Evolutionary conservation across 1,140 invertebrate genomes (phyloP), one percentile per base, ranked within the genome.

Genomic region (Eurytemora carolleeae): DNA sequence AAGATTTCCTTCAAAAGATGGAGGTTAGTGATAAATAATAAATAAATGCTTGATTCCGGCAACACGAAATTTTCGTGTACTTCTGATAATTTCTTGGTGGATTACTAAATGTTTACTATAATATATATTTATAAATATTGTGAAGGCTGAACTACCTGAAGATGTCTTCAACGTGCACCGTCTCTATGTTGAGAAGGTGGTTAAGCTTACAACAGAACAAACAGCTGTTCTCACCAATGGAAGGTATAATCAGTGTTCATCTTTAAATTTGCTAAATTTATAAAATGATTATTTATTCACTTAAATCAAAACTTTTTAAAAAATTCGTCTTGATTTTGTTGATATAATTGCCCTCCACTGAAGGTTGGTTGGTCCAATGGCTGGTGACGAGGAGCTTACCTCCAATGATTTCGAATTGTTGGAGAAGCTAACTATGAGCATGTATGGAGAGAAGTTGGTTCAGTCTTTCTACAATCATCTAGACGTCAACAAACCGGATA

Each of bases 371-470:
- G 94, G 92, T 3, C 89, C 92, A 0, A 76, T 98, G 7, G 73
- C 78, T 1, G 69, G 76, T 0, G 72, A 76, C 52, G 93, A 98
- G 71, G 70, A 71, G 23, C 94, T 99, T 71, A 82, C 81, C n/a
- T 74, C 78, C 19, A 91, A 95, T 62, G 95, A 99, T 74, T 94
- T 96, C 71, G 75, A 79, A 21, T 74, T 98, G 20, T 74, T 98
- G 58, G 90, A 97, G 69, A 82, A 85, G 70, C 82, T 73, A 81
- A 81, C 80, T 67, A 74, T 82, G 66, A 77, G 77, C 63, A 76
- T 79, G 12, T 87, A 87, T 71, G 82, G 82, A 1, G 83, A 89
- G 61, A 89, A 89, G 73, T 75, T 91, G 55, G 55, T 26, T 26
- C 16, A 56, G 55, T 3, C 55, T 56, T 20, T 20, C 20, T n/a